Base-by-base conservation (phyloP, 1,140 invertebrate species). In the Atta texana region DNA sequence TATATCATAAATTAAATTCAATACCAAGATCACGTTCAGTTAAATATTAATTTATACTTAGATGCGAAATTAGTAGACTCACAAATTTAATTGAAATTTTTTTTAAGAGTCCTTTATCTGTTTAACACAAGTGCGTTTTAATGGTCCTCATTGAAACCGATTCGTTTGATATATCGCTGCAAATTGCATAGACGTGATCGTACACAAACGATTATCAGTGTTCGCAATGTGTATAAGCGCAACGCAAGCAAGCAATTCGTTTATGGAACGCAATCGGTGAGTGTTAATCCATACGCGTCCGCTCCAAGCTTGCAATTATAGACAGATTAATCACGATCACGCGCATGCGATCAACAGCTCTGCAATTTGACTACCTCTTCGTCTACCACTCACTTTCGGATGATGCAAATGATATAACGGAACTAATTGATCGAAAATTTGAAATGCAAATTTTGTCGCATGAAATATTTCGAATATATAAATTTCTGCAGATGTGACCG, bases 251-350 rank as follows among this genome's bases (percentile, higher is more conserved):
- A 16, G 59, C 51, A 66, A 55, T 85, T 78, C 59, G 74, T 85
- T 85, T 55, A 49, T 44, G 61, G n/a, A 64, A 12, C 44, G 72
- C 74, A 64, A 66, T 85, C 82, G 49, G 8, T n/a, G 44, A 64
- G 72, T 51, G 82, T 85, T 78, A 85, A 85, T 85, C 63, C 63
- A 57, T 66, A 85, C 74, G 82, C 68, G 51, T 78, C 82, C 51
- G 49, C n/a, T 78, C 21, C 57, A 78, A 69, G 59, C 61, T 77
- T 44, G 59, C 61, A 66, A 85, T 85, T 78, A 78, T 57, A 76
- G 72, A 66, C 75, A 64, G 74, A 85, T 85, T 85, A 85, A 85
- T 77, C 82, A 66, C 59, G 74, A 84, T 84, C 69, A 61, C 80
- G 80, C 68, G 28, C 55, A 61, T 71, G 80, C 55, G 68, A 75